phyloP scores from a whole-genome alignment of 1,140 invertebrate species.

The Drosophila pruinosa region DNA sequence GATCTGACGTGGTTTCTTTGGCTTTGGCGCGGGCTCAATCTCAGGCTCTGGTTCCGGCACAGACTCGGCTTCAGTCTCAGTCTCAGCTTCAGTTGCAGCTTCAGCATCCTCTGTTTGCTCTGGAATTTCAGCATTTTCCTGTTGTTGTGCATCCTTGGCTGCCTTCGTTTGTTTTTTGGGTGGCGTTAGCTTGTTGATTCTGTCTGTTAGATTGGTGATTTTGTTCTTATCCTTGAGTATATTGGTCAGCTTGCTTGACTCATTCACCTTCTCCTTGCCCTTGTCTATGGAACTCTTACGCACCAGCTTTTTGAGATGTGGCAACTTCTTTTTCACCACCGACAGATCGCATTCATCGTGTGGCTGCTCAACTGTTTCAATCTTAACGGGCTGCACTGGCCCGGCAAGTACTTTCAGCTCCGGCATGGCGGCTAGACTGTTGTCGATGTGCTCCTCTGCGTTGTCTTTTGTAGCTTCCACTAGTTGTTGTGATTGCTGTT shows the following conservation, averaged over 20 bases:
- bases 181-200: conserved; percentile 59
- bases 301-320: conserved; percentile 63
- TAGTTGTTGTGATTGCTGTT: conserved; percentile 15
- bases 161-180: conserved; percentile 60
- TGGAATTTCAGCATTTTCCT: background rate
- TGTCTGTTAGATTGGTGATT: conserved; percentile 50
- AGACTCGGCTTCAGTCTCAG: conserved; percentile 4
- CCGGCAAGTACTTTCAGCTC: conserved; percentile 73
- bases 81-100: background rate
- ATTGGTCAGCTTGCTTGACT: conserved; percentile 42
- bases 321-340: conserved; percentile 49
- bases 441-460: conserved; percentile 43
- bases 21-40: conserved; percentile 23
- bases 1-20: conserved; percentile 69
- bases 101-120: background rate
- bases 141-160: conserved; percentile 4
- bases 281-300: conserved; percentile 72
- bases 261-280: conserved; percentile 32
- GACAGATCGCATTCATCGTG: conserved; percentile 45
- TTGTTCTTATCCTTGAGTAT: conserved; percentile 68
- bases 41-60: conserved; percentile 12
- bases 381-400: conserved; percentile 74
- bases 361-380: conserved; percentile 63
- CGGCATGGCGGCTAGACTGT: conserved; percentile 71
- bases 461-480: conserved; percentile 67